phyloP scores from a whole-genome alignment of 2,797 vertebrate species.

The Pipistrellus nathusii region DNA sequence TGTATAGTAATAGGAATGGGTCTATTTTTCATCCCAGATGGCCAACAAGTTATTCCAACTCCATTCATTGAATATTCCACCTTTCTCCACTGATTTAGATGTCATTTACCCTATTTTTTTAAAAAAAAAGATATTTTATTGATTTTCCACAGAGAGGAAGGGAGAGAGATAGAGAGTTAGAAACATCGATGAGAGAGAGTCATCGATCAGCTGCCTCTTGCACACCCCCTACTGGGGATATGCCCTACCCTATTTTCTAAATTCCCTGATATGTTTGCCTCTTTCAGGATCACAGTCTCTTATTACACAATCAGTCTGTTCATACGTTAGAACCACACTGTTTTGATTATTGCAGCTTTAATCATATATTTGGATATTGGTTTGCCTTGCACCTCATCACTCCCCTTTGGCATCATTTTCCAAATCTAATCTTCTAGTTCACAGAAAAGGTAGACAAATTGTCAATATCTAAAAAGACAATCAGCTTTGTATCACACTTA shows the following conservation, averaged over 20 bases:
- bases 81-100: neutral
- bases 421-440: neutral
- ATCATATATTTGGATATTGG: neutral
- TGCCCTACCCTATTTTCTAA: neutral
- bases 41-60: neutral
- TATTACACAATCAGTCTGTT: neutral
- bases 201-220: no score
- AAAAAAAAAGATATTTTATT: no score
- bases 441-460: constrained; percentile 25
- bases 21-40: neutral
- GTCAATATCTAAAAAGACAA: neutral
- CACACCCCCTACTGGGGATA: no score
- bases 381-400: neutral
- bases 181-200: no score
- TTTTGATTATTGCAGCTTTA: neutral
- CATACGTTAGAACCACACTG: neutral
- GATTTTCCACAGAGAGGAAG: no score
- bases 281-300: neutral
- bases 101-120: no score
- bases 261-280: neutral
- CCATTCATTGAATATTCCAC: neutral
- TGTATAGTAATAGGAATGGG: neutral
- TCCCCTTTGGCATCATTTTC: neutral
- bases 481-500: neutral
- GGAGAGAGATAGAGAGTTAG: no score